Base-by-base conservation (phyloP, 2,888 invertebrate species). In the Euplagia quadripunctaria region DNA sequence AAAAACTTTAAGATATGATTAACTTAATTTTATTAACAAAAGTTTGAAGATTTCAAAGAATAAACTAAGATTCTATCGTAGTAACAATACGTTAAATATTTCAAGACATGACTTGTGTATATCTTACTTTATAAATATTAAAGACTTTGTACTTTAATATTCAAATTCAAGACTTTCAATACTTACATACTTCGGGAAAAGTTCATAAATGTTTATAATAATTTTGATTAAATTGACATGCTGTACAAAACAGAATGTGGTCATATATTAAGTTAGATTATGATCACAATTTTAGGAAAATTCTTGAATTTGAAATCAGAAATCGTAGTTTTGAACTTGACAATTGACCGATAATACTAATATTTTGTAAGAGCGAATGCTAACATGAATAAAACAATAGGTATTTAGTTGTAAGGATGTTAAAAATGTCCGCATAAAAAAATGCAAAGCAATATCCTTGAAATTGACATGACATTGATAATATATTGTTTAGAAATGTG, bases 11-110 rank as follows among this genome's bases (percentile, higher is more conserved):
- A 8, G 8, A 49, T 51, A 9, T 17, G 17, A 65, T 31, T 0
- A 20, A 65, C 46, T 65, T 49, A 49, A 66, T 66, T n/a, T 46
- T 31, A 66, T 31, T 31, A 66, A 66, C 20, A 49, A 20, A 46
- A 65, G 49, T 66, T 49, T 66, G 17, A 31, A 66, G 7, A 51
- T 49, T 17, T 65, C 8, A 20, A 16, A 49, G 20, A 14, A 20
- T 7, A 17, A 51, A 14, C 58, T 14, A 31, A 31, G 5, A 31
- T 31, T 20, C 5, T 31, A 14, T 61, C 11, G 1, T 51, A 31
- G 51, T 51, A 51, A 66, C 16, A 31, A 66, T 31, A 66, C 49
- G 51, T 51, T 51, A 17, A 51, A 51, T 4, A 66, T 51, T 41
- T 66, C 16, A 46, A 16, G 31, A 65, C 16, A 65, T 16, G 16